Evolutionary conservation across 2,797 vertebrate species (phyloP), one percentile per base, ranked within the genome.

Genomic region (Typhlichthys eigenmanni): DNA sequence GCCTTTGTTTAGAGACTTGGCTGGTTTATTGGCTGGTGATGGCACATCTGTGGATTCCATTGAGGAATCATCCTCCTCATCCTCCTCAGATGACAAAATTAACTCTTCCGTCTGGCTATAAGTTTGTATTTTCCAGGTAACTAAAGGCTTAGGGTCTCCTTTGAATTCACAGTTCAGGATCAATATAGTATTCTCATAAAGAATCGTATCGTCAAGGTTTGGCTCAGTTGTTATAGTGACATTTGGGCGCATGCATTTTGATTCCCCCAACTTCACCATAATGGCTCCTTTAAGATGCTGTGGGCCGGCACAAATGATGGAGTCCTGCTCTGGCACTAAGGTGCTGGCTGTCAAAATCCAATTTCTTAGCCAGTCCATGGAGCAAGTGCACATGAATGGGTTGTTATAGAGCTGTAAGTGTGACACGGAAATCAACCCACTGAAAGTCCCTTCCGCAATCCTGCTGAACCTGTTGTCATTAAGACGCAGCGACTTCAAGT

Each of bases 321-420:
- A 85, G 17, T 93, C 82, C 14, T 87, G 86, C 57, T 98, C 94
- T 0, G 93, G 86, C 55, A 98, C 87, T 13, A 92, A 84, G 66
- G 96, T 89, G 12, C 90, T 87, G 0, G 93, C 91, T 50, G 80
- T 90, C 11, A 72, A 74, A 12, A 96, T 94, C 96, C 96, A 99
- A 48, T 90, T 87, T 79, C 94, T 94, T 54, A 99, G 78, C 97
- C 97, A 99, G 62, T 94, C 82, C 0, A 98, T 90, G 64, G 80
- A 85, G 78, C 97, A 99, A 43, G 91, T 88, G 78, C 97, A 99
- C 1, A 86, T 81, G 9, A 97, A 97, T 1, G 96, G 95, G 76
- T 99, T 99, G 81, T 92, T 91, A 77, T 92, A 92, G 68, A 99
- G 93, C 76, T 97, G 96, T 53, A 99, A 84, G 66, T 98, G 93